phyloP scores from a whole-genome alignment of 2,113 vertebrate genomes.

The Gambusia affinis region DNA sequence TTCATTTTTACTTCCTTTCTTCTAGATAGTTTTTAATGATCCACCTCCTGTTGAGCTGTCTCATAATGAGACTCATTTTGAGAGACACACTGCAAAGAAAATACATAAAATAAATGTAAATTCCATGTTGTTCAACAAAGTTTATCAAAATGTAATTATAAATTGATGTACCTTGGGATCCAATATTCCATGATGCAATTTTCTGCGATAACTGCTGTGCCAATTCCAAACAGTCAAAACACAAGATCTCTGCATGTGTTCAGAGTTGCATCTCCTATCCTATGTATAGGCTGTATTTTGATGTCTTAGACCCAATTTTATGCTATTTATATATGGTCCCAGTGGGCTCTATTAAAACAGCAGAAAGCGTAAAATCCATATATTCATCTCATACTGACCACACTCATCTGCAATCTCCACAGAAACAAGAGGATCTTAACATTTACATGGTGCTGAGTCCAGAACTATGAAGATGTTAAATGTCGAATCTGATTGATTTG shows the following conservation, averaged over 20 bases:
- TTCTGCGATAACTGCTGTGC: slow-evolving; percentile 16
- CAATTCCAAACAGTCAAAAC: slow-evolving; percentile 4
- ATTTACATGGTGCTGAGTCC: slow-evolving; percentile 10
- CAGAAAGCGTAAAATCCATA: slow-evolving; percentile 60
- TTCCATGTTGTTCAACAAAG: slow-evolving; percentile 29
- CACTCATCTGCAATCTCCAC: slow-evolving; percentile 26
- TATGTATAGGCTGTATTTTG: slow-evolving; percentile 54
- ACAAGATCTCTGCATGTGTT: slow-evolving; percentile 13
- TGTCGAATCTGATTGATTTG: slow-evolving; percentile 14
- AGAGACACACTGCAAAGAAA: slow-evolving; percentile 33
- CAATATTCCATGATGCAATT: slow-evolving; percentile 30
- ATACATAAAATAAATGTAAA: slow-evolving; percentile 11
- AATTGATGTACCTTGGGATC: slow-evolving; percentile 25
- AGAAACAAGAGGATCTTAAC: slow-evolving; percentile 35
- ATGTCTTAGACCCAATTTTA: slow-evolving; percentile 51
- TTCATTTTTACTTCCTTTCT: slow-evolving; percentile 28
- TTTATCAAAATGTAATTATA: slow-evolving; percentile 26
- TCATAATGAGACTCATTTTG: slow-evolving; percentile 37
- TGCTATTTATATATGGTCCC: slow-evolving; percentile 49
- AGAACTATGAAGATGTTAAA: slow-evolving; percentile 26
- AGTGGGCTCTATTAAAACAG: slow-evolving; percentile 65
- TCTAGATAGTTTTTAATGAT: slow-evolving; percentile 36
- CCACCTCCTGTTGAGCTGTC: slow-evolving; percentile 44
- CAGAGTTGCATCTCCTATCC: slow-evolving; percentile 15
- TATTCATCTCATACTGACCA: slow-evolving; percentile 57